Percentiles rank a stretch among this genome's conserved stretches.
Conservation (phyloP, 1,140 invertebrate genomes). For the Polyergus mexicanus region DNA sequence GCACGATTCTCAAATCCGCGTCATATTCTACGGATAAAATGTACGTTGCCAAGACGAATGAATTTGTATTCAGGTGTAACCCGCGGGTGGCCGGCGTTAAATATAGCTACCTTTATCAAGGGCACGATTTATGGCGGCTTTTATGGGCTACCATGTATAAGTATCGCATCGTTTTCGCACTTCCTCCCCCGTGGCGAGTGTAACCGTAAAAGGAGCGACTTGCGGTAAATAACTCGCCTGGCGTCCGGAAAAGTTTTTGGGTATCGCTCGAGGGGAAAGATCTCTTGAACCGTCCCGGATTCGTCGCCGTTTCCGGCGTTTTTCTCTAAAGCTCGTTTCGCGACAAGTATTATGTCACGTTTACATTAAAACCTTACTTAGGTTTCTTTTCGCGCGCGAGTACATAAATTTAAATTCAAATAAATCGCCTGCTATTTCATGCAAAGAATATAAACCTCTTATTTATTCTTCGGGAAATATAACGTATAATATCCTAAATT, state of each 20-base stretch:
- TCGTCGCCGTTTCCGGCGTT: background rate
- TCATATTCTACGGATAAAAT: slow-evolving; percentile 40
- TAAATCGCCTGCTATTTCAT: background rate
- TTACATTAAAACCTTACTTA: background rate
- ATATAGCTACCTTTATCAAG: slow-evolving; percentile 63
- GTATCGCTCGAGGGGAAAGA: slow-evolving; percentile 20
- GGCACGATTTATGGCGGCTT: slow-evolving; percentile 58
- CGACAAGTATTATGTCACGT: background rate
- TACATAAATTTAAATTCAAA: slow-evolving; percentile 20
- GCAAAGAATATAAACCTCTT: background rate
- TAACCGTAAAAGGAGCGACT: slow-evolving; percentile 39
- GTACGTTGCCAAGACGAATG: slow-evolving; percentile 29
- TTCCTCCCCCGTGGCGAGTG: background rate
- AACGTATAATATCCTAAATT: background rate
- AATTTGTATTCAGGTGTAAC: slow-evolving; percentile 55
- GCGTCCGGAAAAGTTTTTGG: slow-evolving; percentile 43
- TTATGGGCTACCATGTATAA: slow-evolving; percentile 46
- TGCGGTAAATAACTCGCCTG: slow-evolving; percentile 66
- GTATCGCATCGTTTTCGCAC: slow-evolving; percentile 44
- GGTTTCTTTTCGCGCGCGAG: slow-evolving; percentile 9
- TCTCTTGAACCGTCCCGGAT: background rate
- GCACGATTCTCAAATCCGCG: slow-evolving; percentile 31
- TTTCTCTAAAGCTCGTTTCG: background rate
- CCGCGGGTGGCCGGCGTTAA: slow-evolving; percentile 31
- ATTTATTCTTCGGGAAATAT: slow-evolving; percentile 32